A percentile compares a stretch with the other conserved stretches of the same genome.
phyloP scores from a whole-genome alignment of 2,888 invertebrate species.

The Tortricodes alternella region DNA sequence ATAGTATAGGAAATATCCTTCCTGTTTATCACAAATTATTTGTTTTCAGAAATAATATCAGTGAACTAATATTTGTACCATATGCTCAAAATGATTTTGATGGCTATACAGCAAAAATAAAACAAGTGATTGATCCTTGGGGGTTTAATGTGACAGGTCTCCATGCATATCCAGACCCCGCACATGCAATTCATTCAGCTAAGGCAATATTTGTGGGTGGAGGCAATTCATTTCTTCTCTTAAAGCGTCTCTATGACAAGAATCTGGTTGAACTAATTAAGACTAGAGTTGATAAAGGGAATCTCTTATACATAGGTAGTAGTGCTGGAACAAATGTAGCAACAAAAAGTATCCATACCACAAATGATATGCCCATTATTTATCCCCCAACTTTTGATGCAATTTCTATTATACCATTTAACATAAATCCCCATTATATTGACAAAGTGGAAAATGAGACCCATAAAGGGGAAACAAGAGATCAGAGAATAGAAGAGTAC shows the following conservation, averaged over 20 bases:
- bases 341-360: slow-evolving; percentile 90
- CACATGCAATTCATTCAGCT: slow-evolving; percentile 81
- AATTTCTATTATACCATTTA: slow-evolving; percentile 88
- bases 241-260: slow-evolving; percentile 87
- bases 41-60: slow-evolving; percentile 86
- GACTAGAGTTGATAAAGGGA: slow-evolving; percentile 84
- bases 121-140: slow-evolving; percentile 83
- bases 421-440: slow-evolving; percentile 93
- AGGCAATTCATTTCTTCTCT: slow-evolving; percentile 90
- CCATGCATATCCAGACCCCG: slow-evolving; percentile 83
- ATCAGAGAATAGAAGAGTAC: slow-evolving; percentile 87
- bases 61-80: slow-evolving; percentile 87
- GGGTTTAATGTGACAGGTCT: slow-evolving; percentile 86
- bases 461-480: slow-evolving; percentile 91
- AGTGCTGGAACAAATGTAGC: slow-evolving; percentile 94
- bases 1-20: too few species aligned
- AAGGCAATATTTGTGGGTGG: slow-evolving; percentile 91
- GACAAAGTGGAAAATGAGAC: slow-evolving; percentile 83
- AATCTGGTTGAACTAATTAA: slow-evolving; percentile 85
- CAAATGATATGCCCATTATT: slow-evolving; percentile 95
- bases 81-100: slow-evolving; percentile 87
- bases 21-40: too few species aligned
- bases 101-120: slow-evolving; percentile 84
- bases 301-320: slow-evolving; percentile 88
- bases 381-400: slow-evolving; percentile 89